These are phyloP conservation scores for Apantesis nais DNA, from an alignment of 2,888 invertebrate genomes.

Conservation along the genomic window DNA sequence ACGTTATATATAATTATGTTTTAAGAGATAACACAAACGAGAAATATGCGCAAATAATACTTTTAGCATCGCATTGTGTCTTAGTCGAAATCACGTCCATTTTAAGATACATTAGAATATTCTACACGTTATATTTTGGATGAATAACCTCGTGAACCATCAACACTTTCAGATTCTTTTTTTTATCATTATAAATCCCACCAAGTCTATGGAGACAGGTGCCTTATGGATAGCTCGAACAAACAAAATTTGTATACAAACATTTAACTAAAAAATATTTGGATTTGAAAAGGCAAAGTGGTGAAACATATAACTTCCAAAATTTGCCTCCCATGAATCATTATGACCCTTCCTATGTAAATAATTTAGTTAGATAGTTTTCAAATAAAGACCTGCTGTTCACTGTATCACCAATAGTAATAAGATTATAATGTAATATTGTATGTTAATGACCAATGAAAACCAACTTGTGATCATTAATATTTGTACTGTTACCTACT, in stretches of 20 bases:
- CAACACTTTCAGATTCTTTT: conserved; percentile 21
- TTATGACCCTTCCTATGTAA: conserved; percentile 60
- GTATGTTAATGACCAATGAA: conserved; percentile 87
- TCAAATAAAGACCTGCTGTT: conserved; percentile 79
- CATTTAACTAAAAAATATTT: conserved; percentile 24
- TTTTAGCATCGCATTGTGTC: conserved; percentile 29
- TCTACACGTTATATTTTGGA: conserved; percentile 5
- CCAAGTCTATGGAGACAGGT: conserved; percentile 50
- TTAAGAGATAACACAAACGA: conserved; percentile 66
- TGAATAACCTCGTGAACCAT: conserved; percentile 23
- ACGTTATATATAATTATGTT: conserved; percentile 75
- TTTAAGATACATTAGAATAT: conserved; percentile 22
- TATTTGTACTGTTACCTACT: conserved; percentile 87
- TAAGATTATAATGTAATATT: conserved; percentile 83
- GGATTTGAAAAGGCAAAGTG: conserved; percentile 40
- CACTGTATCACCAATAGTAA: conserved; percentile 77
- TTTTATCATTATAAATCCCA: conserved; percentile 32
- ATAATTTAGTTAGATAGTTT: conserved; percentile 71
- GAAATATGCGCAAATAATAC: conserved; percentile 66
- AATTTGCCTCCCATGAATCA: conserved; percentile 39
- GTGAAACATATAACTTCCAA: conserved; percentile 39
- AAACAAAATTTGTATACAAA: conserved; percentile 31
- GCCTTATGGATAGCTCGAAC: conserved; percentile 50
- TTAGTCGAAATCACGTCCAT: conserved; percentile 34
- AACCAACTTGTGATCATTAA: conserved; percentile 87